Evolutionary conservation across 2,888 invertebrate genomes (phyloP).

Genomic region (Drosophila robusta): DNA sequence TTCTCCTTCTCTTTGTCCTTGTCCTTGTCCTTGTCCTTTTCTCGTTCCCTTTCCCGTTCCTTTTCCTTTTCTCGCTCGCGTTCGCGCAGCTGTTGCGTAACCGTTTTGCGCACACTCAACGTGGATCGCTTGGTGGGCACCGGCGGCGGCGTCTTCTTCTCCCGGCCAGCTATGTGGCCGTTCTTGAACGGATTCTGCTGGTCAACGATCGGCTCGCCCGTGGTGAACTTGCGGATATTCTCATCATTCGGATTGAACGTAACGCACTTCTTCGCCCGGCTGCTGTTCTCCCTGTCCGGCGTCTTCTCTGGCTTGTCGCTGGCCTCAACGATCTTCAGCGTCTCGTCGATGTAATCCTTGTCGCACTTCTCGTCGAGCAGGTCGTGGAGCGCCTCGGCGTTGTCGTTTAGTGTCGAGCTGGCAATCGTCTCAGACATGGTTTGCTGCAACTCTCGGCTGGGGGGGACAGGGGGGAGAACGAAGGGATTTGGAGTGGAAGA

Average conservation of each 20-base stretch:
- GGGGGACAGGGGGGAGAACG: conserved; percentile 39
- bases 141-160: conserved; percentile 76
- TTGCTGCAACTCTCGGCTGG: conserved; percentile 25
- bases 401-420: conserved; percentile 65
- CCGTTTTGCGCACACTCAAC: conserved; percentile 75
- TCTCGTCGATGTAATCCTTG: conserved; percentile 33
- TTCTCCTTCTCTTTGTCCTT: conserved; percentile 37
- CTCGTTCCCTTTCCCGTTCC: conserved; percentile 63
- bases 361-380: conserved; percentile 12
- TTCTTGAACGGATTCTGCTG: conserved; percentile 84
- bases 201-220: conserved; percentile 84
- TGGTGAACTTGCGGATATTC: conserved; percentile 82
- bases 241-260: conserved; percentile 84
- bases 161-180: conserved; percentile 39
- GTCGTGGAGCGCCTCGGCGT: conserved; percentile 31
- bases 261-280: conserved; percentile 81
- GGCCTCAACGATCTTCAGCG: conserved; percentile 60
- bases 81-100: conserved; percentile 73
- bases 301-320: conserved; percentile 2
- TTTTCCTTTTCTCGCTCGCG: conserved; percentile 74
- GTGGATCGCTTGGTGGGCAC: conserved; percentile 81
- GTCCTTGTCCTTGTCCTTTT: conserved; percentile 48
- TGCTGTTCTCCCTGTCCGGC: conserved; percentile 20
- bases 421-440: conserved; percentile 77
- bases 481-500: conserved; percentile 72